A percentile compares a stretch with the other conserved stretches of the same genome.
These are phyloP conservation scores for Sigmodon hispidus DNA, from an alignment of 2,113 vertebrate genomes.

Conservation along the genomic window DNA sequence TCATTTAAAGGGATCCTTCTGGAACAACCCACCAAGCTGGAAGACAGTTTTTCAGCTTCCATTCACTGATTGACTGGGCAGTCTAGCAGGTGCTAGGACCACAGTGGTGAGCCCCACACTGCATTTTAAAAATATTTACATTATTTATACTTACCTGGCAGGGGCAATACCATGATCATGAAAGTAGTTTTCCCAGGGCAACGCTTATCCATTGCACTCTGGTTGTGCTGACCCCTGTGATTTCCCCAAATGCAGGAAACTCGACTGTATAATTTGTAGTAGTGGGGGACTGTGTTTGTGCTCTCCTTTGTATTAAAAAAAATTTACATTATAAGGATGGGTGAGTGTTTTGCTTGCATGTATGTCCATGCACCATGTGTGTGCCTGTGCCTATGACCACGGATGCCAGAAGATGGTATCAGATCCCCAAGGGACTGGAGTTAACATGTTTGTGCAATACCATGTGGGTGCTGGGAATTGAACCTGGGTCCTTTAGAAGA, in stretches of 20 bases:
- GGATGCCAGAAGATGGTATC: background rate
- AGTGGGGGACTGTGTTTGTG: too few relatives aligned
- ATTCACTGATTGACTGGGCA: background rate
- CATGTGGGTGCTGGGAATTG: background rate
- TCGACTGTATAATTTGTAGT: too few relatives aligned
- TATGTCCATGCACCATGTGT: background rate
- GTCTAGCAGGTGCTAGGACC: background rate
- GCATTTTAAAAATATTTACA: background rate
- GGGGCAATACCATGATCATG: too few relatives aligned
- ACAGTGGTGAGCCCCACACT: background rate
- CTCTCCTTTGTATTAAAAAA: too few relatives aligned
- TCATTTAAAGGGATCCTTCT: background rate
- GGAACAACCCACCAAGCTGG: background rate
- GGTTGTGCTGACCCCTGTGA: too few relatives aligned
- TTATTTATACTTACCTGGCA: too few relatives aligned
- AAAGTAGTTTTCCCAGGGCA: too few relatives aligned
- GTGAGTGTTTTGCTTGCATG: background rate
- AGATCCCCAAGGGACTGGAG: background rate
- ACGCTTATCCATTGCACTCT: too few relatives aligned
- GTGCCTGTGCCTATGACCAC: background rate
- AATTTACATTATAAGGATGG: background rate
- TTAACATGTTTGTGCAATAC: background rate
- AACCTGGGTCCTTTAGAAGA: background rate
- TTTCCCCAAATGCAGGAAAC: too few relatives aligned
- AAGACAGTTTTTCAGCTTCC: background rate